These are phyloP conservation scores for Porites divaricata DNA, from an alignment of 92 coral and sea anemone species.

Conservation along the genomic window DNA sequence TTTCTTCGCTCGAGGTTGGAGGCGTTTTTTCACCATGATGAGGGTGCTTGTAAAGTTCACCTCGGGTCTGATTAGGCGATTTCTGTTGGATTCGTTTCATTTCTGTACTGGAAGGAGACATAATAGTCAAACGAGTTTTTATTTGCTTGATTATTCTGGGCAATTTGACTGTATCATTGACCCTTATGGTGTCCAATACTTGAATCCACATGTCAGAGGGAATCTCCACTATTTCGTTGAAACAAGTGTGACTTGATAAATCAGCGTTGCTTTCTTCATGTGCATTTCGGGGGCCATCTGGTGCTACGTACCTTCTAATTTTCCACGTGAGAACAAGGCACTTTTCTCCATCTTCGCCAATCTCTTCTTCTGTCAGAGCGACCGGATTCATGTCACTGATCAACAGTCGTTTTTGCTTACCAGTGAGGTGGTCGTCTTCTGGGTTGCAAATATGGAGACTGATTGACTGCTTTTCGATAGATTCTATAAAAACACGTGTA, in stretches of 20 bases:
- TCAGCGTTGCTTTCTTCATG: neutral
- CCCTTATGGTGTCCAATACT: constrained; percentile 40
- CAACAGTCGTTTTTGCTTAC: constrained; percentile 51
- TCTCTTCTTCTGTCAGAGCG: constrained; percentile 28
- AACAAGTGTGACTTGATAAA: neutral
- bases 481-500: constrained; percentile 59
- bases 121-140: neutral
- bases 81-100: neutral
- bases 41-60: constrained; percentile 50
- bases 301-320: constrained; percentile 64
- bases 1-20: neutral
- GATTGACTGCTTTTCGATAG: constrained; percentile 51
- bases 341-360: constrained; percentile 13
- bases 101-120: neutral
- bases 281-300: neutral
- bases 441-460: constrained; percentile 47
- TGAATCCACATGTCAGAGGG: constrained; percentile 45
- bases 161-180: constrained; percentile 8
- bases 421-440: constrained; percentile 62
- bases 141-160: constrained; percentile 6
- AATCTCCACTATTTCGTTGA: constrained; percentile 21
- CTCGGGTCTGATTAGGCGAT: neutral
- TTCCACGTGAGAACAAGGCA: constrained; percentile 61
- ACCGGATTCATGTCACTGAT: constrained; percentile 71
- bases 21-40: constrained; percentile 28